phyloP scores from a whole-genome alignment of 2,888 invertebrate species.

The Caenorhabditis sp. region DNA sequence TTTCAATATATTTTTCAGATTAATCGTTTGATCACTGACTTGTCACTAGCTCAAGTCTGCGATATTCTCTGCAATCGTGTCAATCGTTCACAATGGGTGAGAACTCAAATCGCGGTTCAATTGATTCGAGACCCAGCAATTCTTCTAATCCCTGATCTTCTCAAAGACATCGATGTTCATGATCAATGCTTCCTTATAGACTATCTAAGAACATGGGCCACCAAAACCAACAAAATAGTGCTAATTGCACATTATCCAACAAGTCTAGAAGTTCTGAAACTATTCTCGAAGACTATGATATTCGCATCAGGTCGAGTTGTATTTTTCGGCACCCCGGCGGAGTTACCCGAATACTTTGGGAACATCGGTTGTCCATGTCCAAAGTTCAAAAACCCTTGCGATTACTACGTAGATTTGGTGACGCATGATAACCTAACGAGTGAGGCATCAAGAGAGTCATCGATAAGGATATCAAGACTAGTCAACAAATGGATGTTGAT shows the following conservation, averaged over 20 bases:
- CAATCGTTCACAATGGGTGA: constrained; percentile 85
- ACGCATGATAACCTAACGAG: constrained; percentile 90
- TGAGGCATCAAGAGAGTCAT: constrained; percentile 92
- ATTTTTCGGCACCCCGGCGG: constrained; percentile 87
- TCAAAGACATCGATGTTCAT: constrained; percentile 89
- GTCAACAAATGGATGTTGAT: constrained; percentile 78
- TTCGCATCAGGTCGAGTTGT: constrained; percentile 89
- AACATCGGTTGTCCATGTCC: constrained; percentile 91
- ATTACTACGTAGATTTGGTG: constrained; percentile 93
- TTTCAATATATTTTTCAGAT: constrained; percentile 79
- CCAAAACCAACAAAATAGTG: constrained; percentile 79
- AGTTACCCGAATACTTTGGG: constrained; percentile 85
- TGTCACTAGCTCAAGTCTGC: constrained; percentile 87
- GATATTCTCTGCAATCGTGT: constrained; percentile 85
- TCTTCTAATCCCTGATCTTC: constrained; percentile 86
- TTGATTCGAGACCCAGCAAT: constrained; percentile 81
- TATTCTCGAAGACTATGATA: constrained; percentile 85
- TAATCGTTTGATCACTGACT: constrained; percentile 86
- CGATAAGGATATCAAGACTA: constrained; percentile 88
- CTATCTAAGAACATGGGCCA: constrained; percentile 89
- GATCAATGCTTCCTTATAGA: constrained; percentile 94
- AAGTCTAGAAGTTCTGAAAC: constrained; percentile 92
- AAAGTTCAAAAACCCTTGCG: constrained; percentile 93
- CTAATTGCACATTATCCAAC: constrained; percentile 91
- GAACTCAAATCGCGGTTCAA: constrained; percentile 88